Evolutionary conservation across 2,888 invertebrate genomes (phyloP).

Genomic region (Aricia artaxerxes): DNA sequence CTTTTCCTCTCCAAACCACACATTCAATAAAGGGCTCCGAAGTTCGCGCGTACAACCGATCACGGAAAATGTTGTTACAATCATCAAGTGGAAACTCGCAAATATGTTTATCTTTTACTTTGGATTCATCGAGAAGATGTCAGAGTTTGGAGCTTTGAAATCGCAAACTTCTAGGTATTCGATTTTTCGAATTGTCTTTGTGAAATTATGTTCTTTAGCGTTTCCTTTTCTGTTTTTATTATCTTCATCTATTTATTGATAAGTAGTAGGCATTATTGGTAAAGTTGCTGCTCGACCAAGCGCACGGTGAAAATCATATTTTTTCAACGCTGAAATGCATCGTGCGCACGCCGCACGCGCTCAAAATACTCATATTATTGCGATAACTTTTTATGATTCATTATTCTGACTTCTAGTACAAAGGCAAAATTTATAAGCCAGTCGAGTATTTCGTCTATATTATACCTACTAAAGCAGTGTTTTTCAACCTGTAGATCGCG

Average conservation of each 20-base stretch:
- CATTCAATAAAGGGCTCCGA: constrained; percentile 31
- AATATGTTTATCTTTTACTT: constrained; percentile 35
- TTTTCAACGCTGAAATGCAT: no score
- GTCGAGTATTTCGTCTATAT: no score
- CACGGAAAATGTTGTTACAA: constrained; percentile 32
- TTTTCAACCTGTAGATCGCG: no score
- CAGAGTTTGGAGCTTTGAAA: constrained; percentile 17
- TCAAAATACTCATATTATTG: no score
- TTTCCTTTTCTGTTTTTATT: neutral
- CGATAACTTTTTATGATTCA: no score
- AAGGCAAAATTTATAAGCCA: no score
- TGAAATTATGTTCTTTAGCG: neutral
- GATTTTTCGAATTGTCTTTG: constrained; percentile 12
- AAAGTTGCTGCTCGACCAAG: no score
- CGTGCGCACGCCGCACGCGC: no score
- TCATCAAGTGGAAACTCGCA: constrained; percentile 32
- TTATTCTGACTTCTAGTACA: no score
- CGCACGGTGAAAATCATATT: no score
- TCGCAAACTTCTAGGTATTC: constrained; percentile 1
- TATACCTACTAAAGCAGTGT: no score
- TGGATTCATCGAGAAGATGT: constrained; percentile 37
- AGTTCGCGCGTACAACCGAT: constrained; percentile 32
- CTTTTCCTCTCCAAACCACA: constrained; percentile 30
- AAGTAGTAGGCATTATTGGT: no score
- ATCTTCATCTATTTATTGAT: neutral